Percentiles rank a stretch among this genome's conserved stretches.
phyloP scores from a whole-genome alignment of 1,140 invertebrate genomes.

The Anoplophora glabripennis region DNA sequence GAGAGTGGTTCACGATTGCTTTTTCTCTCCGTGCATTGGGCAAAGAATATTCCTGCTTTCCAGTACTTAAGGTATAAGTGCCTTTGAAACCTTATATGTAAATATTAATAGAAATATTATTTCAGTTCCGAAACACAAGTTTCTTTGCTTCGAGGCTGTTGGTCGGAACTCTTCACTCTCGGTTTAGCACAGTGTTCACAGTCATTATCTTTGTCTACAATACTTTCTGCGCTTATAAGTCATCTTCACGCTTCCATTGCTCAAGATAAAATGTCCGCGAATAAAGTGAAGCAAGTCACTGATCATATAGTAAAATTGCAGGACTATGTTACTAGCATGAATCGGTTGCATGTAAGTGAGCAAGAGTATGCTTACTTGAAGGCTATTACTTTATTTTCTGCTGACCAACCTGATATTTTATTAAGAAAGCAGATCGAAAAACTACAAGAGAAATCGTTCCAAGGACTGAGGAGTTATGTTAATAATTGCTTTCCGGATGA shows the following conservation, averaged over 20 bases:
- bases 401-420: constrained; percentile 51
- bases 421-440: constrained; percentile 54
- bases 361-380: constrained; percentile 90
- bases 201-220: constrained; percentile 74
- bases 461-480: constrained; percentile 64
- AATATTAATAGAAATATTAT: constrained; percentile 23
- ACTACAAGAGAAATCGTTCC: constrained; percentile 71
- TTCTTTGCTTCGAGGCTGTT: constrained; percentile 77
- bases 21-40: constrained; percentile 87
- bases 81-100: neutral
- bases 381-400: constrained; percentile 77
- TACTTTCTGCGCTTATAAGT: constrained; percentile 77
- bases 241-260: constrained; percentile 64
- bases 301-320: constrained; percentile 81
- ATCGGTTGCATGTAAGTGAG: constrained; percentile 72
- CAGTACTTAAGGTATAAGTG: constrained; percentile 66
- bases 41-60: constrained; percentile 78
- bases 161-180: constrained; percentile 91
- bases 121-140: constrained; percentile 81
- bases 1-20: constrained; percentile 86
- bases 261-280: constrained; percentile 69
- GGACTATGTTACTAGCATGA: constrained; percentile 75
- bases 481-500: constrained; percentile 52
- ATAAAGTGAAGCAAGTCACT: constrained; percentile 72
- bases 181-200: constrained; percentile 87